Conservation (phyloP, 1,140 invertebrate species). For the Pteromalus puparum region DNA sequence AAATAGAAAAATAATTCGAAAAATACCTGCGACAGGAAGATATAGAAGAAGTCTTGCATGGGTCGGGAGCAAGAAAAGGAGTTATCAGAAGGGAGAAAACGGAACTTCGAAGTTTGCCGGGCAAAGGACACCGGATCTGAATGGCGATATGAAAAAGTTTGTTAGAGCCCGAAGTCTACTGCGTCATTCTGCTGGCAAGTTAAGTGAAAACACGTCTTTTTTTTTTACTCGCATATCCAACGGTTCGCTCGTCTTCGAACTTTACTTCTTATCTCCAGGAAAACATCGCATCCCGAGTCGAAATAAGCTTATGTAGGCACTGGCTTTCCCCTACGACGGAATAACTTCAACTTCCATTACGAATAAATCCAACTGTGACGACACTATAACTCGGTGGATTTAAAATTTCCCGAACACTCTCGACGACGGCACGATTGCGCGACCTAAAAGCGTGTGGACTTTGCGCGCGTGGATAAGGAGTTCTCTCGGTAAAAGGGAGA, state of each 20-base stretch:
- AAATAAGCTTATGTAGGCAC: background rate
- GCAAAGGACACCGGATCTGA: background rate
- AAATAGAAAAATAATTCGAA: too few species aligned
- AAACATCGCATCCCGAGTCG: background rate
- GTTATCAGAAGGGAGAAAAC: background rate
- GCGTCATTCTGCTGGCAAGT: background rate
- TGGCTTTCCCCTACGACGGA: background rate
- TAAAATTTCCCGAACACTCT: too few species aligned
- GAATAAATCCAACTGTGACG: background rate
- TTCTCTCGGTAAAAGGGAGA: background rate
- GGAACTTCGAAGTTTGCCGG: background rate
- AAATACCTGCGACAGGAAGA: too few species aligned
- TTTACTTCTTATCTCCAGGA: background rate
- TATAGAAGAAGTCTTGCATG: too few species aligned
- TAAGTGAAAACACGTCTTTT: background rate
- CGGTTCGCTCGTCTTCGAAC: background rate
- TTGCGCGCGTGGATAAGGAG: too few species aligned
- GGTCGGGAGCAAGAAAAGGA: background rate
- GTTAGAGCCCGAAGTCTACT: background rate
- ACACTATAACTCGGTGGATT: too few species aligned
- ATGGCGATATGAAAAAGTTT: conserved; percentile 1
- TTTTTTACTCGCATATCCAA: background rate
- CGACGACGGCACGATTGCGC: too few species aligned
- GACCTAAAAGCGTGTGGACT: too few species aligned
- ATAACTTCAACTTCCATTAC: background rate